These are phyloP conservation scores for Drosophila algonquin DNA, from an alignment of 2,888 invertebrate species.

Conservation along the genomic window DNA sequence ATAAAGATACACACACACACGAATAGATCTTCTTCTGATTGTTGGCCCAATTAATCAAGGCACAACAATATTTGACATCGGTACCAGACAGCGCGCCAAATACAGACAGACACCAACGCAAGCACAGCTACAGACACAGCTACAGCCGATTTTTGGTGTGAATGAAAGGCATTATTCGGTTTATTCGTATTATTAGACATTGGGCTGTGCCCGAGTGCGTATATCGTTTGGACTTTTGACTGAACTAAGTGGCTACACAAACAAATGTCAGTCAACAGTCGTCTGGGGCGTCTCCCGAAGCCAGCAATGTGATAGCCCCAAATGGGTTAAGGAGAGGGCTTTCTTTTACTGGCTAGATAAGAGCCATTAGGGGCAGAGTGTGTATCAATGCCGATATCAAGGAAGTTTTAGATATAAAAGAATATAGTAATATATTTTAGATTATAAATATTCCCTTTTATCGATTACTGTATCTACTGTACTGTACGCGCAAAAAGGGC, in stretches of 20 bases:
- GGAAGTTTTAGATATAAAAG: background rate
- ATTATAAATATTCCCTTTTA: background rate
- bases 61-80: slow-evolving; percentile 44
- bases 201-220: slow-evolving; percentile 35
- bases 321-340: slow-evolving; percentile 1
- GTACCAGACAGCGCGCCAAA: slow-evolving; percentile 43
- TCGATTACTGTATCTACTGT: no score
- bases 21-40: slow-evolving; percentile 17
- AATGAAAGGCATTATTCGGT: slow-evolving; percentile 40
- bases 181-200: slow-evolving; percentile 14
- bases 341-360: background rate
- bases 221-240: slow-evolving; percentile 40
- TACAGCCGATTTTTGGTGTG: slow-evolving; percentile 36
- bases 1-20: slow-evolving; percentile 1
- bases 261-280: slow-evolving; percentile 23
- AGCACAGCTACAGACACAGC: background rate
- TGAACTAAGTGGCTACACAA: slow-evolving; percentile 35
- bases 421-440: background rate
- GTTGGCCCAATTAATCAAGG: slow-evolving; percentile 69
- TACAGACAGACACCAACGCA: slow-evolving; percentile 1
- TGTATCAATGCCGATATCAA: background rate
- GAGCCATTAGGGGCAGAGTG: background rate
- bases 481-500: no score
- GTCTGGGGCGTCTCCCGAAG: slow-evolving; percentile 16
- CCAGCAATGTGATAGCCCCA: slow-evolving; percentile 8